Conservation (phyloP, 2,113 vertebrate species). For the Microcebus jonahi region DNA sequence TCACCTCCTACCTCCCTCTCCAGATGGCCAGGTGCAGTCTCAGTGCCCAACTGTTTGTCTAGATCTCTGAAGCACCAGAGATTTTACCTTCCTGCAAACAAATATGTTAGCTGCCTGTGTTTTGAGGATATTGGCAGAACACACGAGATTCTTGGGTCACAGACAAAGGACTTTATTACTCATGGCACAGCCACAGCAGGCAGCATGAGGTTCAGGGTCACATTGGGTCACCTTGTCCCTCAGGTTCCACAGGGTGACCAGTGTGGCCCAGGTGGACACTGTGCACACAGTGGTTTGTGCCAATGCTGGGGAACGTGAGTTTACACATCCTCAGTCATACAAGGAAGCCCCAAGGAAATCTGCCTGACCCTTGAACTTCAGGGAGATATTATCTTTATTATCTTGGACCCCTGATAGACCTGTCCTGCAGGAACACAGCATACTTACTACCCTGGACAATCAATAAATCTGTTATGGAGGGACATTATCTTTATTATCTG, state of each 20-base stretch:
- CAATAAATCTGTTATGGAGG: neutral
- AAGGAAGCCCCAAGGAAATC: neutral
- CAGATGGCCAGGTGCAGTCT: neutral
- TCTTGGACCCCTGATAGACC: neutral
- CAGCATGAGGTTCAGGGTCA: neutral
- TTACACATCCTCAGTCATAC: neutral
- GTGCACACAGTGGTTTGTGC: neutral
- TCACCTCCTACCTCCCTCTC: no score
- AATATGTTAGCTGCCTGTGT: neutral
- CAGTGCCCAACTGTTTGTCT: neutral
- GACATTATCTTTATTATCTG: neutral
- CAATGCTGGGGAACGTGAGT: neutral
- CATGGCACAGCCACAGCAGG: neutral
- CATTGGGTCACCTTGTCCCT: neutral
- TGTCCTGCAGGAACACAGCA: neutral
- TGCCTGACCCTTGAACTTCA: neutral
- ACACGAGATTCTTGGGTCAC: neutral
- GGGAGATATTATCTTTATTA: neutral
- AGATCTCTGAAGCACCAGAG: neutral
- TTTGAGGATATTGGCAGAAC: neutral
- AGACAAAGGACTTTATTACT: neutral
- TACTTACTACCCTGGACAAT: neutral
- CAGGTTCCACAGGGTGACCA: neutral
- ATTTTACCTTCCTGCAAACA: neutral
- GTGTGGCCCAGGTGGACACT: neutral